A percentile compares a stretch with the other conserved stretches of the same genome.
Conservation (phyloP, 2,113 vertebrate genomes). For the Boulengeromyrus knoepffleri region DNA sequence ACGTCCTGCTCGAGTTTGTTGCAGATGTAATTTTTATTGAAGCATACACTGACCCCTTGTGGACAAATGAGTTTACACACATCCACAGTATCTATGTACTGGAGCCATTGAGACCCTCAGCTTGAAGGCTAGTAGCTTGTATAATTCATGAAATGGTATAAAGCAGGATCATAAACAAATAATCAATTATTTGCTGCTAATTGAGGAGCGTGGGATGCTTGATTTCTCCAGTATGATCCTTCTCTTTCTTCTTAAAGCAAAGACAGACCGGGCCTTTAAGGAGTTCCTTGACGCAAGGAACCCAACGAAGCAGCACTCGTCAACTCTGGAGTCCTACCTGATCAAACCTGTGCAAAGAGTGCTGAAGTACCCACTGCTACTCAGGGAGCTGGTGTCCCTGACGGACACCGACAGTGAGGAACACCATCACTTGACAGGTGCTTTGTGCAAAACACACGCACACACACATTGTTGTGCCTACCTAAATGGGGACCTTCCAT, state of each 20-base stretch:
- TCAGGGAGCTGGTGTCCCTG: slow-evolving; percentile 88
- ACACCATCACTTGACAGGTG: slow-evolving; percentile 92
- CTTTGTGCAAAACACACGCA: neutral
- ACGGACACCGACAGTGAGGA: slow-evolving; percentile 90
- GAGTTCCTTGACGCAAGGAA: slow-evolving; percentile 86
- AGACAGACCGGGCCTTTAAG: slow-evolving; percentile 88
- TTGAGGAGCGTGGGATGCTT: neutral
- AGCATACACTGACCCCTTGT: slow-evolving; percentile 48
- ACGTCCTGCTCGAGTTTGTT: slow-evolving; percentile 21
- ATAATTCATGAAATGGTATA: neutral
- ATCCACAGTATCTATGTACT: neutral
- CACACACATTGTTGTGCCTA: neutral
- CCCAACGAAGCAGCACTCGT: slow-evolving; percentile 92
- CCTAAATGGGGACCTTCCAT: neutral
- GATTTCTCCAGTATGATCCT: neutral
- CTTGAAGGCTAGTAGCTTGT: neutral
- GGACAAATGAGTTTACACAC: slow-evolving; percentile 39
- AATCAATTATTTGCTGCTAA: neutral
- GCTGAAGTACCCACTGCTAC: slow-evolving; percentile 90
- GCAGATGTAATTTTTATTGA: slow-evolving; percentile 29
- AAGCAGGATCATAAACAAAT: neutral
- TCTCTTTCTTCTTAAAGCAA: slow-evolving; percentile 56
- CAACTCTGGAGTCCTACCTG: slow-evolving; percentile 91
- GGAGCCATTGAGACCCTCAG: neutral
- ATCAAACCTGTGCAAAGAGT: slow-evolving; percentile 97